These are phyloP conservation scores for Drosophila basisetae DNA, from an alignment of 2,888 invertebrate species.

Conservation along the genomic window DNA sequence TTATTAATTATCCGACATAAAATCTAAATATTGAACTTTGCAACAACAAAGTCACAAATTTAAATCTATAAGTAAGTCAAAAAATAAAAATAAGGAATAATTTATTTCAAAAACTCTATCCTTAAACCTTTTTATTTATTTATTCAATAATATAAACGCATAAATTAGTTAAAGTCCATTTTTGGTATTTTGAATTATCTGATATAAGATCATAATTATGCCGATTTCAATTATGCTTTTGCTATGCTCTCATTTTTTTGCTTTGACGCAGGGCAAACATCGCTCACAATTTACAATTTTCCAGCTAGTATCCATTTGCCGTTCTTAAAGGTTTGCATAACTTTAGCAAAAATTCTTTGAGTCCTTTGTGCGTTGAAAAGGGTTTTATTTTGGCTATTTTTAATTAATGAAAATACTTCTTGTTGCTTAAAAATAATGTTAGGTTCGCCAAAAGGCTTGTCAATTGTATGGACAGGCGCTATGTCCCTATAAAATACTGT, in stretches of 20 bases:
- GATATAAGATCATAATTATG: neutral
- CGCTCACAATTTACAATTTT: slow-evolving; percentile 40
- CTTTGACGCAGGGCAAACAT: neutral
- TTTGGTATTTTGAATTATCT: slow-evolving; percentile 8
- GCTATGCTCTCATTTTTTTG: neutral
- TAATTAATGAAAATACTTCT: slow-evolving; percentile 70
- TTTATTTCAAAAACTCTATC: neutral
- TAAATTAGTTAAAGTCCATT: neutral
- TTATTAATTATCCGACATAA: neutral
- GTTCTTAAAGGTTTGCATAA: slow-evolving; percentile 40
- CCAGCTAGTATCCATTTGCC: slow-evolving; percentile 20
- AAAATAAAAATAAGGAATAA: neutral
- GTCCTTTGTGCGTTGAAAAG: slow-evolving; percentile 39
- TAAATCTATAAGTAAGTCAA: neutral
- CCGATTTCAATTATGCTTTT: slow-evolving; percentile 35
- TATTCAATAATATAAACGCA: neutral
- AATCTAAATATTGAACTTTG: neutral
- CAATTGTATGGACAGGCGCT: slow-evolving; percentile 17
- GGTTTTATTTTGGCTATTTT: slow-evolving; percentile 57
- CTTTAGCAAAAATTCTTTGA: slow-evolving; percentile 54
- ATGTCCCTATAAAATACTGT: slow-evolving; percentile 18
- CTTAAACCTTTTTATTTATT: neutral
- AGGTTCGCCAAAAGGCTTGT: slow-evolving; percentile 36
- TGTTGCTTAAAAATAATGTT: slow-evolving; percentile 30
- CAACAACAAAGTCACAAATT: neutral